Evolutionary conservation across 2,113 vertebrate species (phyloP), one percentile per base, ranked within the genome.

Genomic region (Coryphaenoides rupestris): DNA sequence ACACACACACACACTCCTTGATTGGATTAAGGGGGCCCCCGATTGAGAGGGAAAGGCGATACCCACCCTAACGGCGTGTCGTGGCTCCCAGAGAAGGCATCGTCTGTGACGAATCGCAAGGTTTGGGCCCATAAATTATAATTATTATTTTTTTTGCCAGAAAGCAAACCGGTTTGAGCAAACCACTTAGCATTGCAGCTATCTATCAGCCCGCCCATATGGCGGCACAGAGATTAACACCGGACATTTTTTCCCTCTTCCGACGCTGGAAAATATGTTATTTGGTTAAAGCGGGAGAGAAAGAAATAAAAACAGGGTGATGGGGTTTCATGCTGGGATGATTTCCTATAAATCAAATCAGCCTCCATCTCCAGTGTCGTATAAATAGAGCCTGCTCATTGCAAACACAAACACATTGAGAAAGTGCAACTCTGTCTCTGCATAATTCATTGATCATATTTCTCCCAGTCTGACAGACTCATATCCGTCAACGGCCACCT

Each of bases 161-260:
- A 76, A 77, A 23, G 74, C 75, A 74, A 81, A 76, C 76, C 21
- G 74, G 72, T 82, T 84, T 84, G 76, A 85, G 81, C 55, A 57
- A 84, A 81, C 84, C 82, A 88, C 86, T 89, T 87, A 89, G 80
- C 78, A 80, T 74, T 55, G 55, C 71, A 70, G 74, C 84, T 50
- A 86, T 90, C 84, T 84, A 86, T 90, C 87, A 88, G 80, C 82
- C 74, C 72, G 68, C 78, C 86, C 84, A 89, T 84, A 84, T 86
- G 85, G 85, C 63, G 85, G 85, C 63, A 17, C 76, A 69, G 66
- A 80, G 76, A 88, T 87, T 85, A 83, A 79, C 70, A 59, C 63
- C 60, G 58, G 72, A 73, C 61, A 17, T 60, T 56, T 69, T 70
- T 71, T 73, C 6, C n/a, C 49, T 74, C 24, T 60, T 28, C 28